Conservation (phyloP, 1,140 invertebrate genomes). For the Drosophila burlai region DNA sequence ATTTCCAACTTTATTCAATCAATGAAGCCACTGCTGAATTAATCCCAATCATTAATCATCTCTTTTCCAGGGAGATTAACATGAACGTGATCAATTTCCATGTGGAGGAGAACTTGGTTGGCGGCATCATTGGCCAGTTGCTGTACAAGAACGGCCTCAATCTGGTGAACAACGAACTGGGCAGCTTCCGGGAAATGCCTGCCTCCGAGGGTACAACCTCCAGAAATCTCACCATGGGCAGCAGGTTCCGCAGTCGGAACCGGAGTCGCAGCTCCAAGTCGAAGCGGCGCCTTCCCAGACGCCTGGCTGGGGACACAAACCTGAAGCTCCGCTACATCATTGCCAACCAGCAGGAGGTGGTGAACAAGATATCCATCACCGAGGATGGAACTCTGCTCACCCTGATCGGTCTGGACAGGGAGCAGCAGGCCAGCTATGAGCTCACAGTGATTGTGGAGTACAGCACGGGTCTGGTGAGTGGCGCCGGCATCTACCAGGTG, state of each 20-base stretch:
- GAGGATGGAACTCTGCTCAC: conserved; percentile 92
- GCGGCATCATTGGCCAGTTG: conserved; percentile 91
- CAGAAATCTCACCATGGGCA: conserved; percentile 63
- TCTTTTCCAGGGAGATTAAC: conserved; percentile 87
- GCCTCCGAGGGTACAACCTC: neutral
- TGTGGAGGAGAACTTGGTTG: conserved; percentile 91
- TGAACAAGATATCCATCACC: conserved; percentile 91
- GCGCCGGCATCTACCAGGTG: conserved; percentile 91
- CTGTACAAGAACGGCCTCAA: conserved; percentile 87
- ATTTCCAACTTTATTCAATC: neutral
- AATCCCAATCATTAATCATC: conserved; percentile 1
- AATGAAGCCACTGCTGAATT: neutral
- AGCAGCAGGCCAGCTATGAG: conserved; percentile 90
- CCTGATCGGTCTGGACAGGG: conserved; percentile 90
- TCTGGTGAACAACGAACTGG: conserved; percentile 76
- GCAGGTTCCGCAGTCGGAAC: conserved; percentile 66
- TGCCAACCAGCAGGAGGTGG: conserved; percentile 92
- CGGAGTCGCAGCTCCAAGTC: conserved; percentile 59
- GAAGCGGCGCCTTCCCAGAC: conserved; percentile 56
- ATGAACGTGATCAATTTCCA: conserved; percentile 90
- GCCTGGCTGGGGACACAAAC: conserved; percentile 62
- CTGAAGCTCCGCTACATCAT: conserved; percentile 89
- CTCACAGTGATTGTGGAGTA: conserved; percentile 93
- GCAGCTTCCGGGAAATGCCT: conserved; percentile 60
- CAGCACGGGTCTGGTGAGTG: conserved; percentile 88